Conservation (phyloP, 2,113 vertebrate species). For the Platysteira castanea region DNA sequence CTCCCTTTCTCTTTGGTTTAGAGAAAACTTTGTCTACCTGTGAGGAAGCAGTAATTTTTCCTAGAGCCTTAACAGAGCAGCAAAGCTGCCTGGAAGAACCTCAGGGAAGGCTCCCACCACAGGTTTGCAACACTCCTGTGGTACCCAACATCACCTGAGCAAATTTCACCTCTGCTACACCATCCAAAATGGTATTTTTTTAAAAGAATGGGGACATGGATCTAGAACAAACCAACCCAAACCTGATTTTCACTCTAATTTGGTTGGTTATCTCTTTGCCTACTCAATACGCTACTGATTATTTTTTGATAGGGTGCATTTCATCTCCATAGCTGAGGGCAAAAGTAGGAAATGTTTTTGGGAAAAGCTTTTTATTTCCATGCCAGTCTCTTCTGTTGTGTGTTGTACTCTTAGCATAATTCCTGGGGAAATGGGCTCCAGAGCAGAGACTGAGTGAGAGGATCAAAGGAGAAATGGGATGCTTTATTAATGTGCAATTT, state of each 20-base stretch:
- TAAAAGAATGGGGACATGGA: neutral
- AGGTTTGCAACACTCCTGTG: neutral
- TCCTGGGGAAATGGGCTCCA: neutral
- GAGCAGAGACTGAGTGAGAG: neutral
- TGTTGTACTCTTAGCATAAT: neutral
- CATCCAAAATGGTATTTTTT: neutral
- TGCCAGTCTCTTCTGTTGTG: neutral
- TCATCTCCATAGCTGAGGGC: neutral
- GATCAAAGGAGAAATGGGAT: neutral
- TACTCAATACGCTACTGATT: rapidly evolving
- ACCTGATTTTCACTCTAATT: neutral
- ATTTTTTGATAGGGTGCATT: neutral
- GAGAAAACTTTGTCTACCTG: neutral
- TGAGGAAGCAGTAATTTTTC: neutral
- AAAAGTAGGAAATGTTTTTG: neutral
- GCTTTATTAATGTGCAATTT: neutral
- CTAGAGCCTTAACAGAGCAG: neutral
- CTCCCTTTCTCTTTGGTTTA: neutral
- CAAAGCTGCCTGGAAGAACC: neutral
- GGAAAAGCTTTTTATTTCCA: neutral
- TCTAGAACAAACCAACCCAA: neutral
- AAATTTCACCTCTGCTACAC: neutral
- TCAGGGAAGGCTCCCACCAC: neutral
- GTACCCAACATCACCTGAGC: neutral
- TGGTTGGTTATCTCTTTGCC: neutral